Base-by-base conservation (phyloP, 1,140 invertebrate genomes). In the Brachionus koreanus region DNA sequence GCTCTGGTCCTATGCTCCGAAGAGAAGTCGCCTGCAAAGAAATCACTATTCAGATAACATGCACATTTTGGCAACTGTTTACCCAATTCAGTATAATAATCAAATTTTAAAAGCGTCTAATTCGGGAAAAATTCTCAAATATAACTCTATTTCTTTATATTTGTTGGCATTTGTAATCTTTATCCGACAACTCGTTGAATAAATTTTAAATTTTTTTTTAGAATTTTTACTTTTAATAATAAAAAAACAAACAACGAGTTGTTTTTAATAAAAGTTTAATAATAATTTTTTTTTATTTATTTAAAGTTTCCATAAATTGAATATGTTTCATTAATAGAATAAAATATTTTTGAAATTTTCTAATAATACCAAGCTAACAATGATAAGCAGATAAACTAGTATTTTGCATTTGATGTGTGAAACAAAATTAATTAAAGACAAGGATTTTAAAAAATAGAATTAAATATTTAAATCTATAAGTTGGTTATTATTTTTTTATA, bases 61-160 rank as follows among this genome's bases (percentile, higher is more conserved):
- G 76, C 49, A 79, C n/a, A 61, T 79, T 61, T 65, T 79, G 16
- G 76, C 76, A 35, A 79, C 23, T 25, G 25, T 79, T 42, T 79
- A 79, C 43, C 39, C 76, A 3, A 37, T 65, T n/a, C 76, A 79
- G n/a, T 79, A 37, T 49, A 61, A 65, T 39, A 61, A 57, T 9
- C 16, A 61, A 29, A 12, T 79, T 29, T n/a, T 57, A n/a, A 57
- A 23, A 25, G 46, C 76, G 1, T 42, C 33, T 9, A 79, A 79
- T 23, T 23, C 35, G 13, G 25, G 35, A 25, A 57, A 79, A 37
- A 65, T 19, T 43, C 9, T 74, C 3, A 61, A 6, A 35, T 61
- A 61, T 42, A 37, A 23, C 33, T 61, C 3, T 2, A 29, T 79
- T 65, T 79, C 23, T 23, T 37, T 49, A 9, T 25, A 25, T 49